A percentile compares a stretch with the other conserved stretches of the same genome.
phyloP scores from a whole-genome alignment of 2,113 vertebrate genomes.

The Sinocyclocheilus anophthalmus region DNA sequence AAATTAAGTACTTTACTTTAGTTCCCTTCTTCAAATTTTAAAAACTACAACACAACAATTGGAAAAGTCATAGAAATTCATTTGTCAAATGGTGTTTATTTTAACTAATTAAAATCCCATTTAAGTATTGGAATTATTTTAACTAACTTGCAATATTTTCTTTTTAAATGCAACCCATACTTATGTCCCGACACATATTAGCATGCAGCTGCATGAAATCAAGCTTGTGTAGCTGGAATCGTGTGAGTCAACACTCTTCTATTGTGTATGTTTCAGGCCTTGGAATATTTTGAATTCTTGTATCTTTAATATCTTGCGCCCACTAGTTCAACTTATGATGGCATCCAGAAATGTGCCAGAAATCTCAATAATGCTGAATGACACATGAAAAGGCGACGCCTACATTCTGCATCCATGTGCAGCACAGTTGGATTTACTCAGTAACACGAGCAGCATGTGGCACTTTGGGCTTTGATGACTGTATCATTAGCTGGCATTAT shows the following conservation, averaged over 20 bases:
- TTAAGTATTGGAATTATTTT: too few relatives aligned
- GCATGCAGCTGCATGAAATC: not conserved
- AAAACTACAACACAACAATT: not conserved
- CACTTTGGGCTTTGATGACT: conserved; percentile 37
- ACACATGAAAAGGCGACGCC: conserved; percentile 49
- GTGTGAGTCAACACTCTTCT: not conserved
- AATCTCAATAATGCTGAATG: conserved; percentile 37
- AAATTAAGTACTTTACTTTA: too few relatives aligned
- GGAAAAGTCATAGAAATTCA: not conserved
- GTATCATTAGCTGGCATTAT: conserved; percentile 52
- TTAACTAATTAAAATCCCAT: not conserved
- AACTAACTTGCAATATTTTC: not conserved
- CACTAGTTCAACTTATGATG: not conserved
- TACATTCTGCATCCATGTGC: conserved; percentile 34
- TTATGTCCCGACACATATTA: not conserved
- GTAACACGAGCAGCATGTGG: conserved; percentile 34
- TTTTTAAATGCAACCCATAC: not conserved
- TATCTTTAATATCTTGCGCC: not conserved
- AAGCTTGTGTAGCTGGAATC: not conserved
- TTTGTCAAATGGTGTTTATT: not conserved
- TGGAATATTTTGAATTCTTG: not conserved
- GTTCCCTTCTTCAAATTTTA: not conserved
- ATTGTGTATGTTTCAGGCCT: not conserved
- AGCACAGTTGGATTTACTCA: conserved; percentile 28
- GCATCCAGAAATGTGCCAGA: conserved; percentile 16